These are phyloP conservation scores for Paratilapia polleni DNA, from an alignment of 2,113 vertebrate species.

Conservation along the genomic window DNA sequence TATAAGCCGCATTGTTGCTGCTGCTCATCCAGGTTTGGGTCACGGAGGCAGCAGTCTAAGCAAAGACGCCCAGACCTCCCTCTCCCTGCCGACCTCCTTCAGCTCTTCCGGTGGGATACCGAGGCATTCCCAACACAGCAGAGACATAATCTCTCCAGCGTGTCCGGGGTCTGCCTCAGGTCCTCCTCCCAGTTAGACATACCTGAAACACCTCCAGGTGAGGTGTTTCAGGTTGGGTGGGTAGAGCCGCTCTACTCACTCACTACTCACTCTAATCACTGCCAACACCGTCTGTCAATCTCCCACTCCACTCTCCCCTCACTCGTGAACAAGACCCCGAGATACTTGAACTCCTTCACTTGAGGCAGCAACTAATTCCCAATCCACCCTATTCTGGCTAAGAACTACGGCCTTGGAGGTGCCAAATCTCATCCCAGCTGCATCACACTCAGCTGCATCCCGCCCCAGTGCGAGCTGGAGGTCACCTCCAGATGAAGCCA, in stretches of 20 bases:
- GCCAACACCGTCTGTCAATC: rapidly evolving
- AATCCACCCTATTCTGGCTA: background rate
- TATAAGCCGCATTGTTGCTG: too few relatives aligned
- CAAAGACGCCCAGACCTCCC: too few relatives aligned
- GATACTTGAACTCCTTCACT: background rate
- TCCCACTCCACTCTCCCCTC: rapidly evolving
- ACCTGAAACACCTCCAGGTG: background rate
- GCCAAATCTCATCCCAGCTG: background rate
- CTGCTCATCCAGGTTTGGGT: too few relatives aligned
- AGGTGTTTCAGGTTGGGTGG: too few relatives aligned
- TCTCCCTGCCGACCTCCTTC: too few relatives aligned
- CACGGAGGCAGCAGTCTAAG: too few relatives aligned
- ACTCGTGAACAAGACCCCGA: background rate
- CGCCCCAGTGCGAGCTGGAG: too few relatives aligned
- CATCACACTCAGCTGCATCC: background rate
- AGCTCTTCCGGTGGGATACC: too few relatives aligned
- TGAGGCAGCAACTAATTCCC: background rate
- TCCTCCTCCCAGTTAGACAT: background rate
- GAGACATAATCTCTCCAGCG: background rate
- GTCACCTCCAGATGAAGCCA: too few relatives aligned
- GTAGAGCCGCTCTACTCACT: too few relatives aligned
- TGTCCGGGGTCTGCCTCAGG: background rate
- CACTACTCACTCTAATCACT: too few relatives aligned
- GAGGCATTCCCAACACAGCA: rapidly evolving
- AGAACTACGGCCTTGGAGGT: background rate